These are phyloP conservation scores for Hyles lineata DNA, from an alignment of 2,888 invertebrate species.

Conservation along the genomic window DNA sequence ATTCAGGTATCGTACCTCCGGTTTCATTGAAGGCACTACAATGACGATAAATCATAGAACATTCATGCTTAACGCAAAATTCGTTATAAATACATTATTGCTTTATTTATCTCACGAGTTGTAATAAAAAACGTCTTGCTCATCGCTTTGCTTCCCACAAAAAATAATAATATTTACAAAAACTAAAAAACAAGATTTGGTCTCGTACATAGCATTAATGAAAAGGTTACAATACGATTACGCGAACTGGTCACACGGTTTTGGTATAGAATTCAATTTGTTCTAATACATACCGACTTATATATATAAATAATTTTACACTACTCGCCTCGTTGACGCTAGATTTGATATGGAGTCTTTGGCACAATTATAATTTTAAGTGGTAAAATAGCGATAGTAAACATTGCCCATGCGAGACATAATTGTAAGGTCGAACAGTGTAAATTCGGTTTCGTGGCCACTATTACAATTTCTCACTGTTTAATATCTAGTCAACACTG, in stretches of 20 bases:
- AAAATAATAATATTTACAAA: slow-evolving; percentile 37
- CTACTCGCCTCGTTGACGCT: slow-evolving; percentile 23
- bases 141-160: slow-evolving; percentile 32
- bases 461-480: too few relatives aligned
- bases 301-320: slow-evolving; percentile 45
- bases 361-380: neutral
- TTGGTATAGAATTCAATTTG: slow-evolving; percentile 65
- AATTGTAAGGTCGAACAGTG: too few relatives aligned
- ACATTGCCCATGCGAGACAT: too few relatives aligned
- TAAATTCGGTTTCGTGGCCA: too few relatives aligned
- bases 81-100: too few relatives aligned
- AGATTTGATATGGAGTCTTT: slow-evolving; percentile 2
- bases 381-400: neutral
- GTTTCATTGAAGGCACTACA: too few relatives aligned
- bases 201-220: slow-evolving; percentile 45
- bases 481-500: too few relatives aligned
- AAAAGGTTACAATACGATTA: slow-evolving; percentile 38
- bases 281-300: slow-evolving; percentile 40
- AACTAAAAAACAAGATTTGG: slow-evolving; percentile 58
- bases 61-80: too few relatives aligned
- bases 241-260: slow-evolving; percentile 70
- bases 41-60: too few relatives aligned
- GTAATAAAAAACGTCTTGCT: neutral
- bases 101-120: too few relatives aligned
- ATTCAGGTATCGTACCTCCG: too few relatives aligned